phyloP scores from a whole-genome alignment of 1,140 invertebrate genomes.

The Saccostrea glomerata region DNA sequence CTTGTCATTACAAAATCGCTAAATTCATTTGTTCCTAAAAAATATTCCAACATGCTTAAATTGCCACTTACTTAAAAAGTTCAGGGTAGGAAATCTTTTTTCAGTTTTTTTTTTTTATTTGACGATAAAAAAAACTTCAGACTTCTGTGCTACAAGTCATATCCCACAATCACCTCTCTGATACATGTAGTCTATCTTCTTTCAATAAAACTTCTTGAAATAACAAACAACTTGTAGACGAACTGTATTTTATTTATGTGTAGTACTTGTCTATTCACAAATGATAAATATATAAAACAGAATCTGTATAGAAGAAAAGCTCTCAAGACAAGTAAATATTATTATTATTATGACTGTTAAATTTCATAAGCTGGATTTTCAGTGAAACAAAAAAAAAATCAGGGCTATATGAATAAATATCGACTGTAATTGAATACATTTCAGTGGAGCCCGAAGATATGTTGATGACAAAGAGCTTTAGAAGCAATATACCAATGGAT shows the following conservation, averaged over 20 bases:
- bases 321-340: neutral
- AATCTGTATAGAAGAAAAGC: neutral
- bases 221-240: neutral
- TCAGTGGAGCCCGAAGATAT: neutral
- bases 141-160: no score
- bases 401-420: neutral
- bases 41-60: no score
- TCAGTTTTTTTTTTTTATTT: no score
- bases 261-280: conserved; percentile 29
- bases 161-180: no score
- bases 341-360: conserved; percentile 21
- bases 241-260: conserved; percentile 31
- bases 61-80: no score
- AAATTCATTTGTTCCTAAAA: no score
- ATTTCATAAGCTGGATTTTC: conserved; percentile 20
- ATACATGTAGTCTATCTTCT: no score
- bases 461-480: conserved; percentile 2
- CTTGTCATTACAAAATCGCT: no score
- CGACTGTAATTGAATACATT: neutral
- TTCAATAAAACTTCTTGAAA: no score
- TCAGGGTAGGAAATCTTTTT: no score
- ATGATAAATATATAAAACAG: conserved; percentile 36
- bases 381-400: neutral
- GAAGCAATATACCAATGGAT: neutral
- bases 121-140: no score